phyloP scores from a whole-genome alignment of 92 coral and sea anemone species.

The Hydrozoanthus gracilis region DNA sequence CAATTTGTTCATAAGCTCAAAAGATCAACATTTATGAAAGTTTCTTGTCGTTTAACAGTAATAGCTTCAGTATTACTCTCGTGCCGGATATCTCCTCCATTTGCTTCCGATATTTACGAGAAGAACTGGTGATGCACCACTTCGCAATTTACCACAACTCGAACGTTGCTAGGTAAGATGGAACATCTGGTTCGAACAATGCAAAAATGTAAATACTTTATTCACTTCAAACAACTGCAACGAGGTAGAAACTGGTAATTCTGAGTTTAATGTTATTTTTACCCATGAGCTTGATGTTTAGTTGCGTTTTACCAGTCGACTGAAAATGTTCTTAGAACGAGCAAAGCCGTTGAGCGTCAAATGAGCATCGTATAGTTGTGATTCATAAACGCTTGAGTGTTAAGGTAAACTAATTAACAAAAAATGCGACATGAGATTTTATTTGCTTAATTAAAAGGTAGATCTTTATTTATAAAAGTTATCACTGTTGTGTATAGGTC shows the following conservation, averaged over 20 bases:
- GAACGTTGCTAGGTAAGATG: conserved; percentile 44
- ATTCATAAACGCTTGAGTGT: conserved; percentile 29
- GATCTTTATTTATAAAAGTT: not conserved
- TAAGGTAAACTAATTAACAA: conserved; percentile 33
- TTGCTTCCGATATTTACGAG: not conserved
- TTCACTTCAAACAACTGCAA: not conserved
- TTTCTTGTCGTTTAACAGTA: not conserved
- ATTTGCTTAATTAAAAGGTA: not conserved
- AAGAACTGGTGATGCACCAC: not conserved
- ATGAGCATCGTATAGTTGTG: not conserved
- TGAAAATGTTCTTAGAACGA: not conserved
- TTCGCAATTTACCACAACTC: not conserved
- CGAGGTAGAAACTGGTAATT: not conserved
- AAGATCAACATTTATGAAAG: not conserved
- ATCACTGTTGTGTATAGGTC: not conserved
- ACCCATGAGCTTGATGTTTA: not conserved
- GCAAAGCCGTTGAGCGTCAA: not conserved
- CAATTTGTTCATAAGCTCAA: not conserved
- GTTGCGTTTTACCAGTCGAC: not conserved
- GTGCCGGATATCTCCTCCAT: not conserved
- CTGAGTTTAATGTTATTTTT: too few species aligned
- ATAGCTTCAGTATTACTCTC: not conserved
- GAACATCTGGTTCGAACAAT: not conserved
- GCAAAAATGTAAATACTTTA: not conserved
- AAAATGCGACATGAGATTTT: not conserved